Conservation (phyloP, 1,140 invertebrate genomes). For the Pectinophora gossypiella region DNA sequence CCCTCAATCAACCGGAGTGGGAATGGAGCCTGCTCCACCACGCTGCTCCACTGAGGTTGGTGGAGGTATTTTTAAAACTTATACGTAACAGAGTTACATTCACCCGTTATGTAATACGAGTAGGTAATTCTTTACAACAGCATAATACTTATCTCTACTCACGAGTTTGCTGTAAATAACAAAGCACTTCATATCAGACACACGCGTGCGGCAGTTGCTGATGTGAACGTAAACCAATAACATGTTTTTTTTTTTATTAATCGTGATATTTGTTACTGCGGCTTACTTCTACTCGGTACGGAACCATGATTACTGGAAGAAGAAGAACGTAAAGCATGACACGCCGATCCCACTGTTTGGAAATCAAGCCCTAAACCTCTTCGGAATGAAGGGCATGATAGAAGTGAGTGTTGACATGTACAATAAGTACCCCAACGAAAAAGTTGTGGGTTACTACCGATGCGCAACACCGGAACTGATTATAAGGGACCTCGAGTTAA, state of each 20-base stretch:
- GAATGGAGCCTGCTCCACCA: no score
- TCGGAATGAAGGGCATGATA: slow-evolving; percentile 28
- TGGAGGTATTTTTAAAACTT: no score
- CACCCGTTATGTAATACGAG: no score
- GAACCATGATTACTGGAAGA: slow-evolving; percentile 44
- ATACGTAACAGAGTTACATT: no score
- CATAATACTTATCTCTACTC: no score
- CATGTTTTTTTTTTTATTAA: neutral
- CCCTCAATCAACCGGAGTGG: no score
- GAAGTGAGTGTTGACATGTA: slow-evolving; percentile 41
- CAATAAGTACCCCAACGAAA: slow-evolving; percentile 41
- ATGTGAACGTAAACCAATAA: no score
- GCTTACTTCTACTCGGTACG: slow-evolving; percentile 23
- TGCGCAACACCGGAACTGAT: slow-evolving; percentile 37
- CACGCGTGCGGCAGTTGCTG: no score
- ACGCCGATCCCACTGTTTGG: slow-evolving; percentile 41
- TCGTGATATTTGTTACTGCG: neutral
- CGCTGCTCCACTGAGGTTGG: no score
- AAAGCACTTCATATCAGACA: no score
- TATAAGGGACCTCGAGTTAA: slow-evolving; percentile 35
- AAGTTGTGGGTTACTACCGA: slow-evolving; percentile 46
- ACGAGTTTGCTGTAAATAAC: no score
- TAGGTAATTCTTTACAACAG: no score
- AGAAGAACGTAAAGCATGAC: slow-evolving; percentile 44
- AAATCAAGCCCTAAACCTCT: slow-evolving; percentile 30